These are phyloP conservation scores for Orientallactaga sibirica DNA, from an alignment of 2,797 vertebrate species.

Conservation along the genomic window DNA sequence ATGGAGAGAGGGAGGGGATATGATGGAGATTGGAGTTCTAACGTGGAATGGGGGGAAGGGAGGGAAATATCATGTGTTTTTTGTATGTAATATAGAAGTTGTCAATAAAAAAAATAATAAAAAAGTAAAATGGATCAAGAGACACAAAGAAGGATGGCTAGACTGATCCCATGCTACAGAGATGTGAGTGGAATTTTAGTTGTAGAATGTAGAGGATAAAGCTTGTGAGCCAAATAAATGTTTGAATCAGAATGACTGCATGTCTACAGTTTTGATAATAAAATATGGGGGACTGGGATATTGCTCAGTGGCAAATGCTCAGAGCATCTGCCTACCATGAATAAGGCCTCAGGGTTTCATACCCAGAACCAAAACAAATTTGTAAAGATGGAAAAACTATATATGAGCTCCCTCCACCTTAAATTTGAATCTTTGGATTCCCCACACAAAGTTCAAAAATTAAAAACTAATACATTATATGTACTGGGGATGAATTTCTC, in stretches of 20 bases:
- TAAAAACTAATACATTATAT: fast-evolving
- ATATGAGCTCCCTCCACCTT: neutral
- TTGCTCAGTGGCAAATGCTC: neutral
- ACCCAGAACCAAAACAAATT: neutral
- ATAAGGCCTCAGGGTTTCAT: neutral
- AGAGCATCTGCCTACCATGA: neutral
- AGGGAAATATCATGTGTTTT: too few species aligned
- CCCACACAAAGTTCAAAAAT: neutral
- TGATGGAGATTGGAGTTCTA: too few species aligned
- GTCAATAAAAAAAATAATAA: too few species aligned
- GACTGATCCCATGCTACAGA: neutral
- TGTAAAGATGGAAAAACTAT: neutral
- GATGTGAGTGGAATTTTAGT: neutral
- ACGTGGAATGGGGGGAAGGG: too few species aligned
- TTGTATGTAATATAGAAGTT: too few species aligned
- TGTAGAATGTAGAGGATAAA: neutral
- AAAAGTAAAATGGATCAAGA: neutral
- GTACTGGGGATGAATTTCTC: neutral
- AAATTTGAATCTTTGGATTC: neutral
- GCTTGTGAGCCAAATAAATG: fast-evolving
- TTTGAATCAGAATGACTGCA: neutral
- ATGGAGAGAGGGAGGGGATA: too few species aligned
- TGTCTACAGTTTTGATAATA: neutral
- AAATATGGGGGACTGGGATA: neutral
- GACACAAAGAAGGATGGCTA: neutral